Conservation (phyloP, 37 sponge, comb jelly and placozoan species). For the Halisarca cf. caerulea region DNA sequence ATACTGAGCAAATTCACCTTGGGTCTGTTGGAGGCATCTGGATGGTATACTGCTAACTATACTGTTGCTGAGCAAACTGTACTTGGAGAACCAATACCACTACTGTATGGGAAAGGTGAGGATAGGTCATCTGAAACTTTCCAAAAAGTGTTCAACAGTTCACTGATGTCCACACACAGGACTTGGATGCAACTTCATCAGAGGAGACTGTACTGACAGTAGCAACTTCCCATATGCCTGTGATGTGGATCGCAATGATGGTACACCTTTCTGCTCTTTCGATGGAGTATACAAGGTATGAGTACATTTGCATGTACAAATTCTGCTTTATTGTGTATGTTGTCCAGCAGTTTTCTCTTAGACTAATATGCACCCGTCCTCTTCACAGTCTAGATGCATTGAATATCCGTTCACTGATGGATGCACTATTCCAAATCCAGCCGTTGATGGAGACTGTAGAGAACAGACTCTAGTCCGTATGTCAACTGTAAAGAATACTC, state of each 20-base stretch:
- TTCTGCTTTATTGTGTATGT: neutral
- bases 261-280: neutral
- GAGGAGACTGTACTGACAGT: slow-evolving; percentile 7
- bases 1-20: slow-evolving; percentile 42
- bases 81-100: neutral
- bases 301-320: neutral
- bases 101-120: slow-evolving; percentile 26
- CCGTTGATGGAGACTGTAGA: too few species aligned
- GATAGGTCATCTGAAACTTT: too few species aligned
- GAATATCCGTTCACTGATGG: too few species aligned
- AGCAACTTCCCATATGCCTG: slow-evolving; percentile 33
- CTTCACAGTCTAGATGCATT: too few species aligned
- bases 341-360: too few species aligned
- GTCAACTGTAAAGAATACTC: too few species aligned
- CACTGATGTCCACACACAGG: neutral
- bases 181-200: slow-evolving; percentile 34
- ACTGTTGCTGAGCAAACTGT: slow-evolving; percentile 10
- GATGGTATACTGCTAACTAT: slow-evolving; percentile 64
- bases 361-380: too few species aligned
- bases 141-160: too few species aligned
- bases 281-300: slow-evolving; percentile 13
- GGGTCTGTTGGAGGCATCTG: slow-evolving; percentile 44
- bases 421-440: too few species aligned
- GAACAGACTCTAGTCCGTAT: too few species aligned
- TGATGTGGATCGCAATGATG: neutral